Percentiles rank a stretch among this genome's conserved stretches.
phyloP scores from a whole-genome alignment of 1,140 invertebrate genomes.

The Ericerus pela region DNA sequence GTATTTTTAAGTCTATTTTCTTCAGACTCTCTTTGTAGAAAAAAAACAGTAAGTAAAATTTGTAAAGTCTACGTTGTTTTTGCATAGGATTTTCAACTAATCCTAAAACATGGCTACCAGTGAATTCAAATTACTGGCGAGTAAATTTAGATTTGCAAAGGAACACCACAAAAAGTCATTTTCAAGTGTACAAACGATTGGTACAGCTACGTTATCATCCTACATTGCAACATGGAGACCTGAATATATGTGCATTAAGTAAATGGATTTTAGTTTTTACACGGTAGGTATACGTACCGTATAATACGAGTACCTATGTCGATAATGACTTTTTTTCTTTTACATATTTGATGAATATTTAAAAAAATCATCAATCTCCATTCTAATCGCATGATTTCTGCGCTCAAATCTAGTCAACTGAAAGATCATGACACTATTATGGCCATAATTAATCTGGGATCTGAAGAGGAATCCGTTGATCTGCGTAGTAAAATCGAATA shows the following conservation, averaged over 20 bases:
- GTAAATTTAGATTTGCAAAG: constrained; percentile 33
- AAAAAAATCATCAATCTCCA: no score
- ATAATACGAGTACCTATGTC: no score
- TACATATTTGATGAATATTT: no score
- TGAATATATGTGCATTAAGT: constrained; percentile 20
- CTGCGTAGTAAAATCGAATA: not conserved
- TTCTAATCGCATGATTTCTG: no score
- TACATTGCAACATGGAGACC: constrained; percentile 31
- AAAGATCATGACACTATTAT: constrained; percentile 12
- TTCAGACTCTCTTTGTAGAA: no score
- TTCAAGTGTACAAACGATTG: constrained; percentile 17
- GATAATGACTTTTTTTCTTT: no score
- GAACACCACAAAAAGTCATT: constrained; percentile 12
- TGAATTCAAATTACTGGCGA: constrained; percentile 36
- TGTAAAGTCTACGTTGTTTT: no score
- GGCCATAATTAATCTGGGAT: constrained; percentile 14
- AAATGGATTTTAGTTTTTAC: constrained; percentile 16
- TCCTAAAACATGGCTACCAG: constrained; percentile 49
- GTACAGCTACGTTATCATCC: constrained; percentile 6
- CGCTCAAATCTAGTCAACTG: constrained; percentile 9
- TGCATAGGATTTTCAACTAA: constrained; percentile 47
- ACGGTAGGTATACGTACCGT: constrained; percentile 11
- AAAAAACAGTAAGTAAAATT: no score
- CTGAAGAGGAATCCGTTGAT: constrained; percentile 14
- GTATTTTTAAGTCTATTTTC: no score